These are phyloP conservation scores for Campopleginae sp. DNA, from an alignment of 2,888 invertebrate species.

Conservation along the genomic window DNA sequence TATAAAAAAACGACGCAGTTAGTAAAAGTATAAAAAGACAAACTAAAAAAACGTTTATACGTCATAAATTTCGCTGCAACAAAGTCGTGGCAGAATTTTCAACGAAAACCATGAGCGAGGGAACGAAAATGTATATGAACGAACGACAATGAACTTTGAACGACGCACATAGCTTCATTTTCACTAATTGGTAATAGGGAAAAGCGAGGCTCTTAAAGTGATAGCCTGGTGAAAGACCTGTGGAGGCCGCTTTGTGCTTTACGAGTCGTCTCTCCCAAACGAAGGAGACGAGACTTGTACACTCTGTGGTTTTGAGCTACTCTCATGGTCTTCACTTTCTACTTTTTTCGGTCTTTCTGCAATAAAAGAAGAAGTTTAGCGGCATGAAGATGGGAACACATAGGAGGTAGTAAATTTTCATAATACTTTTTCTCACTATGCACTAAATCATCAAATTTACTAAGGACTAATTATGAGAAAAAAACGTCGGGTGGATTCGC, in stretches of 20 bases:
- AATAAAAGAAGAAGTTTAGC: not conserved
- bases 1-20: not conserved
- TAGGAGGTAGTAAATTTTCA: not conserved
- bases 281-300: not conserved
- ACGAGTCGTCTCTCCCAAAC: conserved; percentile 57
- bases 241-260: conserved; percentile 76
- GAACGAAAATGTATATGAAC: not conserved
- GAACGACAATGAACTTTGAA: conserved; percentile 5
- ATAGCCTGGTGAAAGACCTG: conserved; percentile 74
- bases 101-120: not conserved
- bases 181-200: conserved; percentile 77
- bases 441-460: not conserved
- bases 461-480: not conserved
- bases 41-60: not conserved
- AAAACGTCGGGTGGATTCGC: not conserved
- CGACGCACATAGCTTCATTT: conserved; percentile 60
- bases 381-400: not conserved
- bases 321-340: conserved; percentile 54
- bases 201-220: conserved; percentile 77
- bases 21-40: not conserved
- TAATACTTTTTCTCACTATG: not conserved
- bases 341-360: conserved; percentile 23
- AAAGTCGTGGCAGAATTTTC: not conserved
- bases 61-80: not conserved
- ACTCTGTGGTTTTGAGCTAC: conserved; percentile 28